A percentile compares a stretch with the other conserved stretches of the same genome.
phyloP scores from a whole-genome alignment of 2,888 invertebrate genomes.

The Leuctra nigra region DNA sequence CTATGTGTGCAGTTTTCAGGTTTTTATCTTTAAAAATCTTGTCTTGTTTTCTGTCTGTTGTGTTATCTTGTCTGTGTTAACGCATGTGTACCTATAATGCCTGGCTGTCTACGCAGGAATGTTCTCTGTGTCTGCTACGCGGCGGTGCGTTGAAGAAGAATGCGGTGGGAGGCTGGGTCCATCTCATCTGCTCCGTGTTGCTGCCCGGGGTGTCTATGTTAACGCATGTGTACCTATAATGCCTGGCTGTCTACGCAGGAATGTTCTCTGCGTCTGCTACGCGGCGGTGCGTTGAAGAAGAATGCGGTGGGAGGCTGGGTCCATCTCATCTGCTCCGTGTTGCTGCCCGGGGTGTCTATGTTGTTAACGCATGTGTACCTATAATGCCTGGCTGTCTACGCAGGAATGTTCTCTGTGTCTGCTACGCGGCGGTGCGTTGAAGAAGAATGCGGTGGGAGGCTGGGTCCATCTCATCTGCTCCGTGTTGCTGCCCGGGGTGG shows the following conservation, averaged over 20 bases:
- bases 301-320: constrained; percentile 56
- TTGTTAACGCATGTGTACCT: too few relatives aligned
- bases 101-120: too few relatives aligned
- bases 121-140: constrained; percentile 49
- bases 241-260: too few relatives aligned
- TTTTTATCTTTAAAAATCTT: too few relatives aligned
- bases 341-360: constrained; percentile 60
- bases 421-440: constrained; percentile 55
- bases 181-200: constrained; percentile 58
- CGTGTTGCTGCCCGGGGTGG: constrained; percentile 55
- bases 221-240: too few relatives aligned
- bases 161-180: constrained; percentile 55
- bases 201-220: constrained; percentile 59
- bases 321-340: constrained; percentile 57
- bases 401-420: constrained; percentile 50
- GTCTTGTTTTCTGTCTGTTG: too few relatives aligned
- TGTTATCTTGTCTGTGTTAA: too few relatives aligned
- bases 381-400: too few relatives aligned
- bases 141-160: constrained; percentile 60
- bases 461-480: constrained; percentile 64
- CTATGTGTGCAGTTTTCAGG: too few relatives aligned
- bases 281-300: constrained; percentile 58
- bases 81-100: too few relatives aligned
- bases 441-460: constrained; percentile 51
- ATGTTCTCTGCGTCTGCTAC: constrained; percentile 49